A percentile compares a stretch with the other conserved stretches of the same genome.
These are phyloP conservation scores for Avahi laniger DNA, from an alignment of 2,797 vertebrate species.

Conservation along the genomic window DNA sequence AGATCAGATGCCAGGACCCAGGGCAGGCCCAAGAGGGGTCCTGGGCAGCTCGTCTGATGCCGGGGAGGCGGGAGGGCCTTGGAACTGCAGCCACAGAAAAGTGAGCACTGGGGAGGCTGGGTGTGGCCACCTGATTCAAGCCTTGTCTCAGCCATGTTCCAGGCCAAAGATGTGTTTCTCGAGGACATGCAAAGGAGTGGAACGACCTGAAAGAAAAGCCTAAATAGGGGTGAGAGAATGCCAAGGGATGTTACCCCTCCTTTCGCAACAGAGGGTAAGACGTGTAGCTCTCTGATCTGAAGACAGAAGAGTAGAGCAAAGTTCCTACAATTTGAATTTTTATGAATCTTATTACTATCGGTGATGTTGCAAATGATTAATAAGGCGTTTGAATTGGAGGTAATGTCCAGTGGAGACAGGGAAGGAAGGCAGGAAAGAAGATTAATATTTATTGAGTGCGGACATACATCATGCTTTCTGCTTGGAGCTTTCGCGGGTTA, in stretches of 20 bases:
- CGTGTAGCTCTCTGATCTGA: neutral
- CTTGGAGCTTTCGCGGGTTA: neutral
- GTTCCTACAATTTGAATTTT: slow-evolving; percentile 11
- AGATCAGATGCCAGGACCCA: neutral
- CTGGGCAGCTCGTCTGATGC: neutral
- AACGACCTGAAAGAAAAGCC: neutral
- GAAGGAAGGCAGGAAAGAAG: neutral
- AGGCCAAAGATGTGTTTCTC: neutral
- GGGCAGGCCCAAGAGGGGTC: neutral
- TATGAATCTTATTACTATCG: slow-evolving; percentile 35
- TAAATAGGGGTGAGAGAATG: neutral
- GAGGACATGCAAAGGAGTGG: neutral
- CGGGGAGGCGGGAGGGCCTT: neutral
- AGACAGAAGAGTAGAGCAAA: neutral
- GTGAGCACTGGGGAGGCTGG: neutral
- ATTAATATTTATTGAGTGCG: neutral
- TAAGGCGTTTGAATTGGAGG: slow-evolving; percentile 37
- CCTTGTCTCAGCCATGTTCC: neutral
- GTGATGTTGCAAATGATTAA: slow-evolving; percentile 52
- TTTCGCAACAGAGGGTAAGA: neutral
- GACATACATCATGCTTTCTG: neutral
- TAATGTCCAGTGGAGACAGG: neutral
- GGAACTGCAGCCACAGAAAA: neutral
- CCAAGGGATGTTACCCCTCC: neutral
- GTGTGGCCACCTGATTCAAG: neutral